Evolutionary conservation across 1,140 invertebrate species (phyloP), one percentile per base, ranked within the genome.

Genomic region (Cotesia chilonis): DNA sequence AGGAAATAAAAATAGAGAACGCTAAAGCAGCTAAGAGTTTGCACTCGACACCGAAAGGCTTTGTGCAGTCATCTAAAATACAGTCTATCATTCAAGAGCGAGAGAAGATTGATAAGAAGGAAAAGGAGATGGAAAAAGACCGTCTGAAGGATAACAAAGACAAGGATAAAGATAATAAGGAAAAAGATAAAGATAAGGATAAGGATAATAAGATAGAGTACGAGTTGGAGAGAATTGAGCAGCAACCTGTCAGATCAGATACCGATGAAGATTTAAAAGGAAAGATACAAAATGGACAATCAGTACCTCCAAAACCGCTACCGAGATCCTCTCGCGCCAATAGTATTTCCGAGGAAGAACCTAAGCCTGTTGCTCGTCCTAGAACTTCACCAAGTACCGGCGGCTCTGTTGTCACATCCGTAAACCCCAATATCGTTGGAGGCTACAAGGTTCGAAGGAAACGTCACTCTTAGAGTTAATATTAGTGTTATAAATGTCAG

Each of bases 281-380:
- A 1, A 87, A 86, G 57, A 78, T 85, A 52, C 84, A 82, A 20
- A 87, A 87, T 63, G 85, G 84, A 3, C 71, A 81, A 35, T 77
- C 82, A 0, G 83, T 90, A 36, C 92, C 92, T 6, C 94, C 94
- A 0, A 94, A 94, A 79, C 94, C 94, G 7, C 85, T 94, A 81
- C 94, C 94, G 28, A 88, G 91, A 73, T 87, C 89, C 0, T 91
- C 90, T 12, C 87, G 92, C 73, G 88, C 90, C 37, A 89, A 90
- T 79, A 92, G 91, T 38, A 82, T 92, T 52, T 89, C 90, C 1
- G 90, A 92, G 78, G 89, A 90, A 75, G 76, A 88, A 80, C 91
- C 92, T 0, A 92, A 92, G 77, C 94, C 94, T 7, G 89, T 92
- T 10, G 91, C 92, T 61, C 90, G 92, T 79, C 93, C 93, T 0